A percentile compares a stretch with the other conserved stretches of the same genome.
These are phyloP conservation scores for Heliothis virescens DNA, from an alignment of 1,140 invertebrate genomes.

Conservation along the genomic window DNA sequence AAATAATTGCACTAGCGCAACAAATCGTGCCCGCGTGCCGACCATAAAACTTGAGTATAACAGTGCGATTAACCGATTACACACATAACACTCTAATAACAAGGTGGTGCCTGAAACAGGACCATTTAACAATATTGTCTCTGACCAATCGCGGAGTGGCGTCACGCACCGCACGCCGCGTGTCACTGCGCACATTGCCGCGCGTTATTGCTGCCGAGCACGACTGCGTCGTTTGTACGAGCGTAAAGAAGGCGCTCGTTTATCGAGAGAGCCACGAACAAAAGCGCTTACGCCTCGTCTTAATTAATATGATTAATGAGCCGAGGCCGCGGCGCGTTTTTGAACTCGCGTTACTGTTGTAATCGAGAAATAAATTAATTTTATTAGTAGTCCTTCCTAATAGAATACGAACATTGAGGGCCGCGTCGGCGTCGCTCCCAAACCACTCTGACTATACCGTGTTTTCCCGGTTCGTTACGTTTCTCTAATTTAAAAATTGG, in stretches of 20 bases:
- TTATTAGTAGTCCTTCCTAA: conserved; percentile 84
- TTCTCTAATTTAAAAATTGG: conserved; percentile 83
- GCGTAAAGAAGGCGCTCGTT: conserved; percentile 70
- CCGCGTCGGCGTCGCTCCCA: conserved; percentile 64
- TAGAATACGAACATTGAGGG: conserved; percentile 75
- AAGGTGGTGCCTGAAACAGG: conserved; percentile 60
- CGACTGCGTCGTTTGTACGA: conserved; percentile 60
- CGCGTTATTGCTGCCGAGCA: conserved; percentile 62
- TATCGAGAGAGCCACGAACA: conserved; percentile 77
- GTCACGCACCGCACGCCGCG: conserved; percentile 2
- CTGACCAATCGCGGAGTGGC: conserved; percentile 64
- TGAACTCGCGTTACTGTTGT: conserved; percentile 79
- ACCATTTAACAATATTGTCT: conserved; percentile 74
- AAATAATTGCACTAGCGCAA: conserved; percentile 64
- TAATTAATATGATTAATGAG: conserved; percentile 86
- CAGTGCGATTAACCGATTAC: conserved; percentile 73
- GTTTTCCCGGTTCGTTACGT: conserved; percentile 70
- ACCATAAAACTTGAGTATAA: conserved; percentile 56
- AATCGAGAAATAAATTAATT: conserved; percentile 86
- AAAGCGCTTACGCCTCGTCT: conserved; percentile 80
- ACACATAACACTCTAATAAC: conserved; percentile 73
- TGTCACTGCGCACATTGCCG: conserved; percentile 54
- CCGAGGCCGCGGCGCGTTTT: conserved; percentile 75
- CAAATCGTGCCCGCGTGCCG: conserved; percentile 71
- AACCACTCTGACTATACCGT: conserved; percentile 60